Base-by-base conservation (phyloP, 2,888 invertebrate species). In the Clitarchus hookeri region DNA sequence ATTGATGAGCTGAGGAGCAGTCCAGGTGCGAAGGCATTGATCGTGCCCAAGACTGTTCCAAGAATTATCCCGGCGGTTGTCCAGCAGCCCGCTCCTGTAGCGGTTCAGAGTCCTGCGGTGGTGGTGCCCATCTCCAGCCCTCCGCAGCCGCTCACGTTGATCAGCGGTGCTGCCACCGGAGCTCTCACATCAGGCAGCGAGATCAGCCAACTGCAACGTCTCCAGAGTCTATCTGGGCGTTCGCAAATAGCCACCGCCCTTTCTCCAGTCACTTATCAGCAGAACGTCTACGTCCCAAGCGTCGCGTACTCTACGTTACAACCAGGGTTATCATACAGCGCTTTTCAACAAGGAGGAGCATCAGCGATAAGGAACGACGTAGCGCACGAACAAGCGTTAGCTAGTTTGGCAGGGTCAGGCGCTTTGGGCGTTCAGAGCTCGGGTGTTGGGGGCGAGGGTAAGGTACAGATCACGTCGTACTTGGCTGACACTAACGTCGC, bases 401-500 rank as follows among this genome's bases (percentile, higher is more conserved):
- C 65, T 16, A 19, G 23, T 23, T 6, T 65, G 12, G 48, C 12
- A 48, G 48, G 48, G 48, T 9, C 48, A 48, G 48, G 48, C 12
- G 48, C 48, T 48, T 9, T 48, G 12, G 48, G 48, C 12, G 48
- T 48, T 12, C 48, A 48, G 6, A 48, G 48, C 48, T 48, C 48
- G 19, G 80, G 16, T 27, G 23, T 26, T 12, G 54, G 27, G 26
- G 44, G 44, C 12, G 83, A 9, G 13, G 12, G 82, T 23, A 84
- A 85, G 44, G n/a, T 86, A 16, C 87, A 88, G 79, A 85, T 89
- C 3, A 89, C 88, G 13, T 88, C 89, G 6, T 89, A 88, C 84
- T 77, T 89, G 12, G 88, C 88, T 13, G 88, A 89, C 86, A 88
- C 88, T n/a, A 89, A 88, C 83, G 25, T n/a, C 11, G 85, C 65